These are phyloP conservation scores for Poicephalus meyeri DNA, from an alignment of 2,113 vertebrate species.

Conservation along the genomic window DNA sequence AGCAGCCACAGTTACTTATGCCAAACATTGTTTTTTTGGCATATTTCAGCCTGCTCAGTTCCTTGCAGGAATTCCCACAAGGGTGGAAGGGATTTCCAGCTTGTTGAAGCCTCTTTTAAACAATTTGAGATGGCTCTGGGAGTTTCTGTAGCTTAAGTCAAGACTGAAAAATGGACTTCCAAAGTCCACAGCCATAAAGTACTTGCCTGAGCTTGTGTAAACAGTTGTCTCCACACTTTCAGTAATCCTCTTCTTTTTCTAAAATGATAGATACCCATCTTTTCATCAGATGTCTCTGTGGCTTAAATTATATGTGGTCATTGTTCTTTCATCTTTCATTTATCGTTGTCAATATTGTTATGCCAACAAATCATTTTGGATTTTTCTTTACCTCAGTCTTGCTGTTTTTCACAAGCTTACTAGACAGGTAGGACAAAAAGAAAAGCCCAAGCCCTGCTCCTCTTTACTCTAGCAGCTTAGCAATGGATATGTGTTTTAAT, in stretches of 20 bases:
- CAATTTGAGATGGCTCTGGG: not conserved
- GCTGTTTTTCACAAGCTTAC: not conserved
- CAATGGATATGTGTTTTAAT: constrained; percentile 13
- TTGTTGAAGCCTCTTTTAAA: constrained; percentile 54
- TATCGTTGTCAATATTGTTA: not conserved
- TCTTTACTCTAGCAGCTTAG: not conserved
- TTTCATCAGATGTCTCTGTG: not conserved
- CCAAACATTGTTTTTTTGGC: constrained; percentile 10
- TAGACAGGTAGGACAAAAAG: not conserved
- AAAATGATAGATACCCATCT: not conserved
- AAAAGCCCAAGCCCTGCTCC: not conserved
- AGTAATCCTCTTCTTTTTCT: not conserved
- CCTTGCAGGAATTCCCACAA: constrained; percentile 52
- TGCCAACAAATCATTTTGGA: not conserved
- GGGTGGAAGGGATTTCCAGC: constrained; percentile 39
- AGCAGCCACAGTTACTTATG: not conserved
- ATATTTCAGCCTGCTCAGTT: constrained; percentile 33
- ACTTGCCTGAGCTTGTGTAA: not conserved
- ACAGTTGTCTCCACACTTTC: not conserved
- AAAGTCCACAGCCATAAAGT: not conserved
- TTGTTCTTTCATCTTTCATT: not conserved
- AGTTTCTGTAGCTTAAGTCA: constrained; percentile 8
- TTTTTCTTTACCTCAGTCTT: not conserved
- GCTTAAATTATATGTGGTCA: not conserved
- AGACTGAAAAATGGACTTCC: constrained; percentile 8